phyloP scores from a whole-genome alignment of 1,140 invertebrate genomes.

The Trichonephila clavata region DNA sequence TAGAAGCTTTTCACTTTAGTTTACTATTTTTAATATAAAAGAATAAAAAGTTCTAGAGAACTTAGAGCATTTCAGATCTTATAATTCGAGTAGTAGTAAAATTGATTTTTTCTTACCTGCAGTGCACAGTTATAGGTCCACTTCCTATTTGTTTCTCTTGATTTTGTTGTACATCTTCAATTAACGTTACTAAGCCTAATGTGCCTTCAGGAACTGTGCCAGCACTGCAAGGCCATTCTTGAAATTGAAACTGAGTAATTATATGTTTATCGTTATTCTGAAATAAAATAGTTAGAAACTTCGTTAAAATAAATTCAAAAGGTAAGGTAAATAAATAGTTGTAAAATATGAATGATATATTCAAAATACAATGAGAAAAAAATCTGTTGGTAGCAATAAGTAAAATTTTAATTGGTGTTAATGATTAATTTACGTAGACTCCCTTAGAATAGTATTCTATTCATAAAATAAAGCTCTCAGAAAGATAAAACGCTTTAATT shows the following conservation, averaged over 20 bases:
- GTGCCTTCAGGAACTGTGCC: slow-evolving; percentile 75
- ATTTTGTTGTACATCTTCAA: slow-evolving; percentile 77
- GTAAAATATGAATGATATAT: background rate
- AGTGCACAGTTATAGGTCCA: slow-evolving; percentile 77
- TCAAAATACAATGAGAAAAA: no score
- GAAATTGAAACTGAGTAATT: slow-evolving; percentile 76
- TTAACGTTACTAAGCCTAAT: slow-evolving; percentile 76
- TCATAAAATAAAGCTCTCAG: no score
- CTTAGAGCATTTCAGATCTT: background rate
- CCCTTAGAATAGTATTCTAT: no score
- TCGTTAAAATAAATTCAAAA: background rate
- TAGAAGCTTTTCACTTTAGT: background rate
- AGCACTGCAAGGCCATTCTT: slow-evolving; percentile 74
- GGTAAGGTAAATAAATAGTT: no score
- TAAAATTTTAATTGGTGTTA: no score
- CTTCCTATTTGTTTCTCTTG: slow-evolving; percentile 73
- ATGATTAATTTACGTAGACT: no score
- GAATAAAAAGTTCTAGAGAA: background rate
- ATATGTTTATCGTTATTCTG: slow-evolving; percentile 77
- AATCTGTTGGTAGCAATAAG: no score
- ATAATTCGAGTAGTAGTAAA: background rate
- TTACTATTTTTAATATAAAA: no score
- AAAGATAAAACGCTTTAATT: no score
- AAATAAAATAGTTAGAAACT: background rate
- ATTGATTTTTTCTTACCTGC: slow-evolving; percentile 67